Percentiles rank a stretch among this genome's conserved stretches.
Evolutionary conservation across 1,140 invertebrate genomes (phyloP).

Genomic region (Heliothis virescens): DNA sequence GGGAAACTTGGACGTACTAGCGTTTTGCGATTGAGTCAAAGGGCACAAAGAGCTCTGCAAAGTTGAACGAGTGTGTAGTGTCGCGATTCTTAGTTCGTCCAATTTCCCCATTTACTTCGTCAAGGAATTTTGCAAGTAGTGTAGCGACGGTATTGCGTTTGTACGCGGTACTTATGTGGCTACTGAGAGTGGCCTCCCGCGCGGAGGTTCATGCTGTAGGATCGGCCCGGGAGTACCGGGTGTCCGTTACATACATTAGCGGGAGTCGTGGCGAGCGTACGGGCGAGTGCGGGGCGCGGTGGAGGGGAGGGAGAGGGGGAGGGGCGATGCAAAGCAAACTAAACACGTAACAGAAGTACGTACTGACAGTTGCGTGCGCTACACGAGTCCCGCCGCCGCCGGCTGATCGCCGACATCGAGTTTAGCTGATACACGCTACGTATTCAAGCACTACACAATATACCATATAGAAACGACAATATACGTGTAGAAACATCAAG

Average conservation of each 20-base stretch:
- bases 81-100: no score
- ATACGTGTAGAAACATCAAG: not conserved
- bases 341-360: slow-evolving; percentile 52
- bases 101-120: no score
- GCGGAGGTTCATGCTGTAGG: slow-evolving; percentile 14
- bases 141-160: no score
- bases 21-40: not conserved
- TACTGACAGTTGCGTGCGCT: slow-evolving; percentile 58
- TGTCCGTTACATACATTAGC: slow-evolving; percentile 12
- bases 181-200: slow-evolving; percentile 12
- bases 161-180: no score
- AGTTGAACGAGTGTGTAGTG: not conserved
- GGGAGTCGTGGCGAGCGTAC: slow-evolving; percentile 29
- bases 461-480: slow-evolving; percentile 19
- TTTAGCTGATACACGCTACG: slow-evolving; percentile 12
- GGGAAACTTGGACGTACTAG: no score
- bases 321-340: slow-evolving; percentile 65
- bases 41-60: no score
- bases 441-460: slow-evolving; percentile 19
- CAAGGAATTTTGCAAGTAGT: no score
- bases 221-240: not conserved
- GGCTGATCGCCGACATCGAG: slow-evolving; percentile 4
- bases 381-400: slow-evolving; percentile 32
- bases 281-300: slow-evolving; percentile 36
- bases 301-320: slow-evolving; percentile 48